Conservation (phyloP, 2,888 invertebrate species). For the Caenorhabditis drosophilae region DNA sequence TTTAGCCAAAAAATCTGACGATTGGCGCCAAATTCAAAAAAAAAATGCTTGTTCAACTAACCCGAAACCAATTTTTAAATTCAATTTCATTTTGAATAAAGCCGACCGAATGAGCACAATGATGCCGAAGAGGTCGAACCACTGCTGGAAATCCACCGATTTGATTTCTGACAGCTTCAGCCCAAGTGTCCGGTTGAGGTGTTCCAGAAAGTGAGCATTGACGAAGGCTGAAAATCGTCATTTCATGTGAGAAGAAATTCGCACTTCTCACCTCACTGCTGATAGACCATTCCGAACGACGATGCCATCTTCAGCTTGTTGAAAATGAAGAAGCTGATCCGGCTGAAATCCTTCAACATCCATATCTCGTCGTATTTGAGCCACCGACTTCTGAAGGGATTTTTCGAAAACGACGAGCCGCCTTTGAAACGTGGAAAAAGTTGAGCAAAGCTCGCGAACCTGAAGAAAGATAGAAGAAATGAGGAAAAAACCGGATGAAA, state of each 20-base stretch:
- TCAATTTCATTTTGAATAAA: conserved; percentile 43
- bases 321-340: conserved; percentile 47
- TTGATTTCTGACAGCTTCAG: conserved; percentile 44
- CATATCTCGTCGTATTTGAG: conserved; percentile 59
- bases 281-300: conserved; percentile 47
- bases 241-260: too few species aligned
- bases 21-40: too few species aligned
- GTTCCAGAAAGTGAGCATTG: conserved; percentile 50
- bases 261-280: too few species aligned
- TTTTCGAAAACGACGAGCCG: conserved; percentile 61
- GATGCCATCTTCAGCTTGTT: conserved; percentile 40
- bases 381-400: conserved; percentile 52
- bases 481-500: too few species aligned
- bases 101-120: conserved; percentile 49
- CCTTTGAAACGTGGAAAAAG: conserved; percentile 37
- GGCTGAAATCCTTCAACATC: conserved; percentile 55
- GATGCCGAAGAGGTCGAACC: conserved; percentile 38
- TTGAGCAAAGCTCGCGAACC: conserved; percentile 47
- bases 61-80: conserved; percentile 49
- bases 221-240: conserved; percentile 22
- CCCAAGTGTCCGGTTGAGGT: conserved; percentile 52
- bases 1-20: too few species aligned
- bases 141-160: conserved; percentile 51
- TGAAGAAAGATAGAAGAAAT: too few species aligned
- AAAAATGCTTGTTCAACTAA: too few species aligned